These are phyloP conservation scores for Orchestia grillus DNA, from an alignment of 1,140 invertebrate genomes.

Conservation along the genomic window DNA sequence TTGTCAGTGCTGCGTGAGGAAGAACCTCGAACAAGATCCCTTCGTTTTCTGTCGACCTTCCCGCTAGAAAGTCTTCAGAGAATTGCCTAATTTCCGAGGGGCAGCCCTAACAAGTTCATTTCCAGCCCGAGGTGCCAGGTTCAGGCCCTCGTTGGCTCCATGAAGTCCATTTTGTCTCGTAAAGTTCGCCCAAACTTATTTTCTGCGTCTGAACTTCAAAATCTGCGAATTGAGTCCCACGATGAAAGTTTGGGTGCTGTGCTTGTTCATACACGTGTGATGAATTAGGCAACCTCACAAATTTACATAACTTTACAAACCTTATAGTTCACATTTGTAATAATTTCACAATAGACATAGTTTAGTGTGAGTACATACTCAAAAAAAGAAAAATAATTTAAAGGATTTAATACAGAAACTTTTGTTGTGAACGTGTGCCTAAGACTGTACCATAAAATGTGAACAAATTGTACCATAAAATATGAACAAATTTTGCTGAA, in stretches of 20 bases:
- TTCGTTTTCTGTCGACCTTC: not conserved
- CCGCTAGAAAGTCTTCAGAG: not conserved
- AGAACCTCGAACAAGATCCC: not conserved
- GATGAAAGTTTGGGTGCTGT: not conserved
- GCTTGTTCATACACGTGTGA: not conserved
- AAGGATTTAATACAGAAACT: too few relatives aligned
- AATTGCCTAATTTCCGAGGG: not conserved
- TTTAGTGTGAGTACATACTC: too few relatives aligned
- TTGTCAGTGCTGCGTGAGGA: not conserved
- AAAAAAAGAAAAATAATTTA: too few relatives aligned
- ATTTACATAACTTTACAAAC: too few relatives aligned
- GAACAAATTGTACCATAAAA: too few relatives aligned
- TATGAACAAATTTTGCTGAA: too few relatives aligned
- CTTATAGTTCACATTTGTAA: too few relatives aligned
- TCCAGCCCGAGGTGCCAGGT: not conserved
- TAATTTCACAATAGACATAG: too few relatives aligned
- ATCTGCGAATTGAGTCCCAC: not conserved
- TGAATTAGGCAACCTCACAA: not conserved
- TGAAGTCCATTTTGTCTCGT: not conserved
- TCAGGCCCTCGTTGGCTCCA: not conserved
- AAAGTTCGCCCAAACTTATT: not conserved
- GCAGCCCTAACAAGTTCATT: not conserved
- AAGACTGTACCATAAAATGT: too few relatives aligned
- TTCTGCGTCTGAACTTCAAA: not conserved
- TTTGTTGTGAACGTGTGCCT: too few relatives aligned